A percentile compares a stretch with the other conserved stretches of the same genome.
Evolutionary conservation across 2,797 vertebrate species (phyloP).

Genomic region (Zonotrichia albicollis): DNA sequence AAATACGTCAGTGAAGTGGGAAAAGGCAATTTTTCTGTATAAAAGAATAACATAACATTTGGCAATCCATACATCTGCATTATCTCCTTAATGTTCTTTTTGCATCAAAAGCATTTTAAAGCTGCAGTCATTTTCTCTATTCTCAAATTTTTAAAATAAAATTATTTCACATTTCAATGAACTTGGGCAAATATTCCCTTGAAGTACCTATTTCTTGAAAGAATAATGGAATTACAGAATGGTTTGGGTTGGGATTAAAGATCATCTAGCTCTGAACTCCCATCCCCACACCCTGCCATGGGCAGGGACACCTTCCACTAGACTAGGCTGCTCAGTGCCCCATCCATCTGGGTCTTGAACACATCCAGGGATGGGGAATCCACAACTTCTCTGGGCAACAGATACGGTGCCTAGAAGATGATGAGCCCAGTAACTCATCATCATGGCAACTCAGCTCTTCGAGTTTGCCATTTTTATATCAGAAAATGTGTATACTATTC

Average conservation of each 20-base stretch:
- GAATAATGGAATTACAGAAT: background rate
- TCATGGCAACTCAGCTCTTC: background rate
- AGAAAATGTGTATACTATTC: background rate
- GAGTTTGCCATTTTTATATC: background rate
- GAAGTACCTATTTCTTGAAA: background rate
- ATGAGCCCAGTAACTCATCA: background rate
- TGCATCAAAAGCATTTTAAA: background rate
- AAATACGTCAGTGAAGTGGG: background rate
- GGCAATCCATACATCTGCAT: background rate
- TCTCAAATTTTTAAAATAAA: background rate
- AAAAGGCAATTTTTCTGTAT: background rate
- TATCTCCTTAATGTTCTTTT: background rate
- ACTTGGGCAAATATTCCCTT: background rate
- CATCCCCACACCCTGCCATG: fast-evolving
- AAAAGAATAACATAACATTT: background rate
- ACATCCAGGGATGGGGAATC: background rate
- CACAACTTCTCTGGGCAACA: background rate
- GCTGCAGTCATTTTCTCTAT: background rate
- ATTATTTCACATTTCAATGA: background rate
- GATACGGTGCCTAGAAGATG: background rate
- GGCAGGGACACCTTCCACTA: background rate
- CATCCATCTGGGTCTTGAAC: background rate
- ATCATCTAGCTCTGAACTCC: background rate
- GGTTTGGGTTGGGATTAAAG: background rate
- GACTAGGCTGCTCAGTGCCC: background rate